Base-by-base conservation (phyloP, 2,888 invertebrate species). In the Xylota sylvarum region DNA sequence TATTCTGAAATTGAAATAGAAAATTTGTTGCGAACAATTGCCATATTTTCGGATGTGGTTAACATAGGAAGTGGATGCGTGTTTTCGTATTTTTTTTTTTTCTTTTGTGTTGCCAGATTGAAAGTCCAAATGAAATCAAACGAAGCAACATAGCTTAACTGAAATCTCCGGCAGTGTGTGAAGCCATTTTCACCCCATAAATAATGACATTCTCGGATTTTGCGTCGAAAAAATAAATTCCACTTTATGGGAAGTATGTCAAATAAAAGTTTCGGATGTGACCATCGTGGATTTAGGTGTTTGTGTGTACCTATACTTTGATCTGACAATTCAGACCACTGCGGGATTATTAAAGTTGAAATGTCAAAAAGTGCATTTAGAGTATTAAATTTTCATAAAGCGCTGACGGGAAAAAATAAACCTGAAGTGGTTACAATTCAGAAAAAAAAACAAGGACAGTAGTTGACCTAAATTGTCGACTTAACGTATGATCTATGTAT, bases 1-100 rank as follows among this genome's bases (percentile, higher is more conserved):
- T 70, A 82, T 77, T 82, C 77, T 76, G 40, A 40, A 81, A 77
- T 82, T 86, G 67, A 73, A 76, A 81, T 81, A 72, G 85, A 72
- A 81, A 86, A 77, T 82, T 77, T 77, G 81, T 77, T 76, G 67
- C 67, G 43, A 86, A 86, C 85, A 77, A 77, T 81, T 81, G 85
- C 72, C 72, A 86, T 80, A 81, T 82, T 72, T 77, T 72, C 72
- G 62, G 81, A 77, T 82, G 77, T 73, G 82, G 86, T 77, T 82
- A 77, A 82, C 77, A 86, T 40, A 58, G 69, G 62, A 65, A 56
- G 35, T 56, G 35, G 65, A 55, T 23, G 65, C 69, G 76, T 81
- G 37, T 69, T 37, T 37, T 12, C 27, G 3, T 37, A 35, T 35
- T 23, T 50, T 30, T 40, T 12, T 14, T 23, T 23, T 50, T 37